A percentile compares a stretch with the other conserved stretches of the same genome.
Evolutionary conservation across 2,797 vertebrate species (phyloP).

Genomic region (Iguana delicatissima): DNA sequence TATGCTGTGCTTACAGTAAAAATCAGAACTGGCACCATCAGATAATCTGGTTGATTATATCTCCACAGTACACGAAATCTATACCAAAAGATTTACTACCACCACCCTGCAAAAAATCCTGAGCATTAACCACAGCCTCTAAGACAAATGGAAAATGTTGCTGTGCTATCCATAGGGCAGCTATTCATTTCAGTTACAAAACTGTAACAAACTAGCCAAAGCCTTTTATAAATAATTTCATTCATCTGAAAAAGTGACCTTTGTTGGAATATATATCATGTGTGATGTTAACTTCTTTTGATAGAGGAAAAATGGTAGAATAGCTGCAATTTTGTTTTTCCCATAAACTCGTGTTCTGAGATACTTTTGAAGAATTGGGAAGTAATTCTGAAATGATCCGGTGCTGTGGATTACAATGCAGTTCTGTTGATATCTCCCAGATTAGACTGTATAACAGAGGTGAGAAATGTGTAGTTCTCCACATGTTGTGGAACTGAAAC

Average conservation of each 20-base stretch:
- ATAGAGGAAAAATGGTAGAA: neutral
- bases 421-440: too few relatives aligned
- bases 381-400: neutral
- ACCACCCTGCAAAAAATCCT: neutral
- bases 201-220: neutral
- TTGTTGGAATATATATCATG: neutral
- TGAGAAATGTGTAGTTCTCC: too few relatives aligned
- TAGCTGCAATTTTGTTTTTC: neutral
- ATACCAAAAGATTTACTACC: neutral
- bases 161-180: neutral
- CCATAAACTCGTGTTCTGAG: neutral
- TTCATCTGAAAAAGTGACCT: neutral
- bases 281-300: neutral
- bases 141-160: neutral
- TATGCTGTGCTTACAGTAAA: neutral
- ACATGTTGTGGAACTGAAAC: too few relatives aligned
- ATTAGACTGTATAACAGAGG: too few relatives aligned
- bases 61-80: neutral
- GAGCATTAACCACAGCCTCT: neutral
- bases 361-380: neutral
- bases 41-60: neutral
- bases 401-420: too few relatives aligned
- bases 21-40: neutral
- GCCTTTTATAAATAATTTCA: neutral
- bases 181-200: neutral